Evolutionary conservation across 2,113 vertebrate species (phyloP), one percentile per base, ranked within the genome.

Genomic region (Tretioscincus oriximinensis): DNA sequence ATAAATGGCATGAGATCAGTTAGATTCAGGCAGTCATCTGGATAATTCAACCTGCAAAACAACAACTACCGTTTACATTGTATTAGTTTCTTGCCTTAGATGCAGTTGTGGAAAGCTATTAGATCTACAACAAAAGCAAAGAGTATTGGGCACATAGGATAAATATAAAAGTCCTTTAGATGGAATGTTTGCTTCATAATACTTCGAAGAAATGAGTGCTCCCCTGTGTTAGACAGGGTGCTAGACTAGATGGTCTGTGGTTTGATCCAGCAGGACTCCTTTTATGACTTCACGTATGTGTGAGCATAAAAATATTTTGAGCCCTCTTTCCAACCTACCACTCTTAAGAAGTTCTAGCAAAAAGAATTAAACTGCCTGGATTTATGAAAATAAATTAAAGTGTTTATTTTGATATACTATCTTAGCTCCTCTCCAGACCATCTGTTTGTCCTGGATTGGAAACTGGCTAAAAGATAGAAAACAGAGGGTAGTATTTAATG

Each of bases 1-100:
- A 60, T 31, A 26, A 76, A 58, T 47, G 61, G 49, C 26, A 18
- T 58, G 54, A 58, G 54, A 58, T 14, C 54, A 58, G 54, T 66
- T 20, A 47, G 58, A 35, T 68, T 54, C 41, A 64, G 65, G 71
- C 41, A 75, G 54, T 65, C 54, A 80, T 45, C 80, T 35, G 28
- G 66, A 65, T 70, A 80, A 84, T 64, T 80, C 70, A 16, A 61
- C 54, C 58, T 51, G 54, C 47, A 76, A 68, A 70, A 58, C 4
- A 58, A 14, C 9, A 51, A 51, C 14, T 20, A 60, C 9, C 18
- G 6, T 31, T 51, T 9, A 22, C 12, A 54, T 24, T 58, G 20
- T 26, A n/a, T 29, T 14, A 9, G 26, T 12, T 31, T 61, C 20
- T 61, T 60, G 21, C 14, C 6, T 26, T 26, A 8, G 67, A 61